Base-by-base conservation (phyloP, 2,797 vertebrate genomes). In the Crenuchus spilurus region DNA sequence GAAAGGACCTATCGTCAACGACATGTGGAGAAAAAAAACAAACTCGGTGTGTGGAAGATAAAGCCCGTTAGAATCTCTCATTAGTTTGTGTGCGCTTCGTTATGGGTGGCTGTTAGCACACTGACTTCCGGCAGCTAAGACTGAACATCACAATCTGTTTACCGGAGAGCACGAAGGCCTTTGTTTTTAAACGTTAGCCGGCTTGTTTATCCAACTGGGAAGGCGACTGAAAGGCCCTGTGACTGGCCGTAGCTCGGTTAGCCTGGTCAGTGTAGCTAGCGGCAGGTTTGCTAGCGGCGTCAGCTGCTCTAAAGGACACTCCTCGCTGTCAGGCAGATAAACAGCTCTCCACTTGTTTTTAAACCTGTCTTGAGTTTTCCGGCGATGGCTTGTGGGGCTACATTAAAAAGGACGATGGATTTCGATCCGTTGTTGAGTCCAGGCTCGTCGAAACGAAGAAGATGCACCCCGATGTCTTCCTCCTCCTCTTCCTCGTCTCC, bases 401-500 rank as follows among this genome's bases (percentile, higher is more conserved):
- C 96, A 81, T 88, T 98, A 82, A 98, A 98, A 94, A 95, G 97
- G 92, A 97, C 94, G 91, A 95, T 97, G 93, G 97, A 98, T 93
- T 98, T 98, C 87, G 96, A 97, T 90, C 96, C 96, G 14, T 89
- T 98, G 77, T 91, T 97, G 88, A 97, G 92, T 90, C 92, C 92
- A 1, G 90, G 95, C 73, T 96, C 97, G 54, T 96, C 97, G 22
- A 98, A 98, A 89, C 90, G 97, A 80, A 90, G 96, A 82, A 91
- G 97, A 84, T 98, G 97, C 79, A 87, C 96, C 85, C 96, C 96
- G 68, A 93, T 98, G 82, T 90, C 95, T 80, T 84, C 91, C 22
- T 95, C 96, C 83, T 95, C 95, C 80, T 24, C 41, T 10, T 63
- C 62, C 22, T 49, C 62, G 6, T 64, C 62, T n/a, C 96, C 96